Conservation (phyloP, 37 sponge, comb jelly and placozoan genomes). For the Oopsacas minuta region DNA sequence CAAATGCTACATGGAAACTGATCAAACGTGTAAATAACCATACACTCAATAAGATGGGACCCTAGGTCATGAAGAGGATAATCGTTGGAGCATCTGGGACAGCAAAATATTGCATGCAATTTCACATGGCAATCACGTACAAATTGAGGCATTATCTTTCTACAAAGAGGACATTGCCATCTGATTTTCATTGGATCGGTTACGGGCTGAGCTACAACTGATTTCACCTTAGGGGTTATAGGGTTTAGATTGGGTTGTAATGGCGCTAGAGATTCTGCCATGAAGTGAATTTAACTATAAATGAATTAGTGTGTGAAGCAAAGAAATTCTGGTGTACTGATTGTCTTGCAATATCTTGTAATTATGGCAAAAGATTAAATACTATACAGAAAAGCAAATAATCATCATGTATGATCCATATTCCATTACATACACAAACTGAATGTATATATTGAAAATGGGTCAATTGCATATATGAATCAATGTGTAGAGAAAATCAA, state of each 20-base stretch:
- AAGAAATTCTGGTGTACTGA: too few relatives aligned
- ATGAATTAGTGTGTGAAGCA: too few relatives aligned
- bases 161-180: not conserved
- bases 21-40: not conserved
- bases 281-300: too few relatives aligned
- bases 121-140: not conserved
- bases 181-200: not conserved
- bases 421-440: too few relatives aligned
- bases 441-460: too few relatives aligned
- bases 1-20: not conserved
- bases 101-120: not conserved
- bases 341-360: too few relatives aligned
- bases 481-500: too few relatives aligned
- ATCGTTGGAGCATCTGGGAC: not conserved
- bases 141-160: not conserved
- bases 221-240: not conserved
- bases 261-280: not conserved
- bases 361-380: too few relatives aligned
- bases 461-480: too few relatives aligned
- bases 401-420: too few relatives aligned
- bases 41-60: not conserved
- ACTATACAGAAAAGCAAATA: too few relatives aligned
- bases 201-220: not conserved
- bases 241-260: constrained; percentile 10
- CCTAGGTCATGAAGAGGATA: not conserved